phyloP scores from a whole-genome alignment of 1,140 invertebrate genomes.

The Rhagoletis pomonella region DNA sequence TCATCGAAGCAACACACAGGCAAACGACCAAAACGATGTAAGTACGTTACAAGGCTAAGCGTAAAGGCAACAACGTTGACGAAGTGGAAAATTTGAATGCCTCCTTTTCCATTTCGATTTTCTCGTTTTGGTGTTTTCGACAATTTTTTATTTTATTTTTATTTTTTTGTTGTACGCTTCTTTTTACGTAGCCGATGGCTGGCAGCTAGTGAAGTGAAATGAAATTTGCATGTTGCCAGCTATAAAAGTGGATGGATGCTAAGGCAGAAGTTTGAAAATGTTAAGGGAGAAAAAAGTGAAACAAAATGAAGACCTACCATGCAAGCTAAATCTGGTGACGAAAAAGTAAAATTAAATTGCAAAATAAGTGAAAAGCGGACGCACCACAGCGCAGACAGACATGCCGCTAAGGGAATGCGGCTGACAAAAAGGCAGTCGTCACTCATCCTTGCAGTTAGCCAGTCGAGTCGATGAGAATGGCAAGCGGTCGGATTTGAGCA shows the following conservation, averaged over 20 bases:
- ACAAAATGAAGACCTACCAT: neutral
- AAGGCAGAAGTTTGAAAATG: too few species aligned
- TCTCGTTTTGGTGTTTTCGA: slow-evolving; percentile 19
- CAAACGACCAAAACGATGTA: neutral
- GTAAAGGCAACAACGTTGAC: neutral
- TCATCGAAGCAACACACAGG: neutral
- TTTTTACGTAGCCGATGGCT: neutral
- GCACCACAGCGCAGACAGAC: neutral
- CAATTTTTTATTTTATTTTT: neutral
- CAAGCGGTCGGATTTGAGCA: slow-evolving; percentile 21
- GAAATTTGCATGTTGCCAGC: slow-evolving; percentile 43
- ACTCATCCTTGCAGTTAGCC: neutral
- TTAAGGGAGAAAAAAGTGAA: neutral
- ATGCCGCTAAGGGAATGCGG: neutral
- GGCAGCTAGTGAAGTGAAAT: slow-evolving; percentile 45
- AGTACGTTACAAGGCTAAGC: neutral
- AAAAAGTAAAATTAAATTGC: slow-evolving; percentile 48
- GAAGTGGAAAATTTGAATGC: slow-evolving; percentile 46
- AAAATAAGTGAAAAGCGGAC: slow-evolving; percentile 21
- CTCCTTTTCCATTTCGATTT: neutral
- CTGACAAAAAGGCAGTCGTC: slow-evolving; percentile 5
- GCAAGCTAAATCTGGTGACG: slow-evolving; percentile 33
- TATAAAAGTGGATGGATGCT: too few species aligned
- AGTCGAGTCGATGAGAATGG: neutral
- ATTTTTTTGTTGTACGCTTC: neutral